phyloP scores from a whole-genome alignment of 2,113 vertebrate species.

The Eurypyga helias region DNA sequence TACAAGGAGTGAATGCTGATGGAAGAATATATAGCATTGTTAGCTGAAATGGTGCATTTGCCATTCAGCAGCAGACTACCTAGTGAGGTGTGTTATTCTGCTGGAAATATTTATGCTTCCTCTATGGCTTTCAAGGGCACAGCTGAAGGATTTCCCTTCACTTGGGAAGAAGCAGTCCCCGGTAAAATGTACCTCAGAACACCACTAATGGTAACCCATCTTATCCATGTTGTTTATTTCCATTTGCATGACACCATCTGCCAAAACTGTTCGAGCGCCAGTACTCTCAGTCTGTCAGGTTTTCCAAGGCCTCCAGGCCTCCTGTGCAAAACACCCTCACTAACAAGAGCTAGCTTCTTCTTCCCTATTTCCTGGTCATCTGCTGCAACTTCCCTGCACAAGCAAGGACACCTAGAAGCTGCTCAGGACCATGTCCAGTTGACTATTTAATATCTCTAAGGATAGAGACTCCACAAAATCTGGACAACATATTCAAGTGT shows the following conservation, averaged over 20 bases:
- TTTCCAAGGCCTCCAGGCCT: background rate
- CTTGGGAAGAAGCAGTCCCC: background rate
- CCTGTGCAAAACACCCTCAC: background rate
- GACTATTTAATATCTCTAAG: background rate
- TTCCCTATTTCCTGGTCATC: background rate
- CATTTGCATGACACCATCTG: background rate
- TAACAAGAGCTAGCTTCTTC: background rate
- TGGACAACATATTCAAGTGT: background rate
- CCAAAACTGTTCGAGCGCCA: background rate
- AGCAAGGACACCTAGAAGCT: background rate
- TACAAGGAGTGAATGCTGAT: background rate
- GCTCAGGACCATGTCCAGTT: background rate
- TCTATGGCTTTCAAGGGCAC: background rate
- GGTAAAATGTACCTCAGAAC: background rate
- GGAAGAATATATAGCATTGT: background rate
- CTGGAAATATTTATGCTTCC: background rate
- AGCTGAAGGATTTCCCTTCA: background rate
- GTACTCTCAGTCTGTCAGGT: background rate
- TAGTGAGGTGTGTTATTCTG: background rate
- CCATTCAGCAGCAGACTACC: background rate
- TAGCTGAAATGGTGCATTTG: background rate
- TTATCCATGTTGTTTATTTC: background rate
- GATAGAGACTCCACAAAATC: background rate
- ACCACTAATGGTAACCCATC: background rate
- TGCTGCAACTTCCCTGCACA: background rate